Conservation (phyloP, 1,140 invertebrate genomes). For the Muscidifurax raptorellus region DNA sequence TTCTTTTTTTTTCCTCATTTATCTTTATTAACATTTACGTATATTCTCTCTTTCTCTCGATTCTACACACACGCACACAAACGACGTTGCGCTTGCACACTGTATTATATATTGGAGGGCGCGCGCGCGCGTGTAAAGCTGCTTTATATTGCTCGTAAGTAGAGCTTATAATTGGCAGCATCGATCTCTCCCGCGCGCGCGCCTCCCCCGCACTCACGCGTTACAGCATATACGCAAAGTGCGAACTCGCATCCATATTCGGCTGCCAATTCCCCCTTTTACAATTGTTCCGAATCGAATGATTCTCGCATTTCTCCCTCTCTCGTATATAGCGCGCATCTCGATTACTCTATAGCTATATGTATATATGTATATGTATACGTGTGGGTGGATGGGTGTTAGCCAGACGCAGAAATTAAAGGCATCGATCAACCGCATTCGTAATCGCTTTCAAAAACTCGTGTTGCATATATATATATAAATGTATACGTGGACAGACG, state of each 20-base stretch:
- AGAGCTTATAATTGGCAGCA: neutral
- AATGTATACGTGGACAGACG: neutral
- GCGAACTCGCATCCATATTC: neutral
- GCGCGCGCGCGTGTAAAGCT: neutral
- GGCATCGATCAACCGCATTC: conserved; percentile 30
- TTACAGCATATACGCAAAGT: neutral
- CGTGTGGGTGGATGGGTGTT: neutral
- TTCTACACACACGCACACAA: neutral
- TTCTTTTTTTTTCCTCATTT: conserved; percentile 5
- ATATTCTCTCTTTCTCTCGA: neutral
- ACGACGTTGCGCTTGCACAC: neutral
- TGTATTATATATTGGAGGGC: too few relatives aligned
- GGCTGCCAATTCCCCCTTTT: conserved; percentile 1
- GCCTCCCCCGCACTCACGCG: too few relatives aligned
- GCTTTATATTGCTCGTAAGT: neutral
- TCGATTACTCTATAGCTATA: neutral
- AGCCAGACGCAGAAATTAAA: conserved; percentile 7
- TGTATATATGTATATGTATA: neutral
- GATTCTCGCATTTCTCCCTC: conserved; percentile 9
- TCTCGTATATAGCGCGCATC: neutral
- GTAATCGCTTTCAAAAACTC: neutral
- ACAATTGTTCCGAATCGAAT: conserved; percentile 31
- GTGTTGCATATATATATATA: neutral
- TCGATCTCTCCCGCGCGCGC: neutral
- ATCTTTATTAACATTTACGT: conserved; percentile 36